Percentiles rank a stretch among this genome's conserved stretches.
These are phyloP conservation scores for Yponomeuta malinellus DNA, from an alignment of 2,888 invertebrate species.

Conservation along the genomic window DNA sequence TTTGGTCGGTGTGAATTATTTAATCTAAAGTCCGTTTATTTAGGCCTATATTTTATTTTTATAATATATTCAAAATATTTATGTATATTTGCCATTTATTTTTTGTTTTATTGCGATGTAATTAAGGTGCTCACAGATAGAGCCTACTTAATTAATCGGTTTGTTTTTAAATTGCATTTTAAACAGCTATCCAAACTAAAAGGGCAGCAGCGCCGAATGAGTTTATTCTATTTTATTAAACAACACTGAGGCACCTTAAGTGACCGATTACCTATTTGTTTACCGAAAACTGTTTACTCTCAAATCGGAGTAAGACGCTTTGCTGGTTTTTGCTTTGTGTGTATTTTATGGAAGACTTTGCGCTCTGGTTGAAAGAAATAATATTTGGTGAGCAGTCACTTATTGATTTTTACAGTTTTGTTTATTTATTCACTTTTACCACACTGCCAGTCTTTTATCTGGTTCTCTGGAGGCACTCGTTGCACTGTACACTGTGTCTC, in stretches of 20 bases:
- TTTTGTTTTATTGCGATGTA: too few relatives aligned
- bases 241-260: slow-evolving; percentile 56
- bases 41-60: too few relatives aligned
- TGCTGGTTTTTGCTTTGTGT: slow-evolving; percentile 24
- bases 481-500: slow-evolving; percentile 25
- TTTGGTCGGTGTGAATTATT: too few relatives aligned
- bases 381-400: slow-evolving; percentile 20
- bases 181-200: slow-evolving; percentile 45
- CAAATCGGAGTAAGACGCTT: slow-evolving; percentile 34
- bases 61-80: too few relatives aligned
- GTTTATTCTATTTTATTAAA: slow-evolving; percentile 40
- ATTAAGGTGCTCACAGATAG: too few relatives aligned
- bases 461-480: slow-evolving; percentile 29
- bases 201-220: slow-evolving; percentile 62
- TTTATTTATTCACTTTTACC: slow-evolving; percentile 23
- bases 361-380: slow-evolving; percentile 20
- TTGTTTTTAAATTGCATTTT: slow-evolving; percentile 18
- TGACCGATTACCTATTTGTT: slow-evolving; percentile 63
- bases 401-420: slow-evolving; percentile 7
- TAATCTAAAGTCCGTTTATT: too few relatives aligned
- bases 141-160: neutral
- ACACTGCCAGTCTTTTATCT: slow-evolving; percentile 52
- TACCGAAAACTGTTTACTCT: slow-evolving; percentile 50
- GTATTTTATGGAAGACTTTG: neutral
- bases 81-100: too few relatives aligned